Conservation (phyloP, 2,797 vertebrate genomes). For the Eptatretus atami region DNA sequence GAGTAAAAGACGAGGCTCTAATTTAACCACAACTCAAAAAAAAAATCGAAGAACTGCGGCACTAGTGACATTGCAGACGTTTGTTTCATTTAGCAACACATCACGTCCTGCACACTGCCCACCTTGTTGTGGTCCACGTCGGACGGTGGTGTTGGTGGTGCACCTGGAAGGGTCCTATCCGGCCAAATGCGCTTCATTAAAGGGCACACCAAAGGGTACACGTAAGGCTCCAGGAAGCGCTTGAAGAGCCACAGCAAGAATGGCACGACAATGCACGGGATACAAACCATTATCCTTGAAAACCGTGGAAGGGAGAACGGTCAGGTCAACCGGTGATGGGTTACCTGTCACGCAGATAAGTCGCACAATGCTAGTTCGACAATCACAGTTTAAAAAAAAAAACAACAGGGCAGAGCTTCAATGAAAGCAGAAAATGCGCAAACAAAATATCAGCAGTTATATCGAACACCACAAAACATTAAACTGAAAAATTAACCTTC, state of each 20-base stretch:
- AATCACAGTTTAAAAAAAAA: no score
- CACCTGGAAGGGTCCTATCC: slow-evolving; percentile 22
- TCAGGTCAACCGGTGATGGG: not conserved
- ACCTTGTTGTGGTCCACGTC: not conserved
- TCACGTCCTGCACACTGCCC: not conserved
- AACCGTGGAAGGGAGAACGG: not conserved
- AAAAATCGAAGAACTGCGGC: not conserved
- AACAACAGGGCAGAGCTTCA: no score
- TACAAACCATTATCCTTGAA: slow-evolving; percentile 45
- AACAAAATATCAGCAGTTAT: no score
- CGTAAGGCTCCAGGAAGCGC: slow-evolving; percentile 51
- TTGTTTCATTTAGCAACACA: slow-evolving; percentile 1
- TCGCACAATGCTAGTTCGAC: no score
- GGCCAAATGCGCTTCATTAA: slow-evolving; percentile 35
- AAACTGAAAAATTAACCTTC: no score
- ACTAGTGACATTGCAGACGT: not conserved
- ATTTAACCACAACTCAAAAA: not conserved
- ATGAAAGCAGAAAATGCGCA: no score
- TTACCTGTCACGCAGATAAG: no score
- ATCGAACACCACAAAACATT: no score
- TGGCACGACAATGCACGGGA: slow-evolving; percentile 81
- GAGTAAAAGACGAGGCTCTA: no score
- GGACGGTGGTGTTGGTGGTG: not conserved
- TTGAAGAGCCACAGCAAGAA: slow-evolving; percentile 85
- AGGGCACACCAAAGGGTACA: slow-evolving; percentile 49